Evolutionary conservation across 1,140 invertebrate species (phyloP).

Genomic region (Megalonaias nervosa): DNA sequence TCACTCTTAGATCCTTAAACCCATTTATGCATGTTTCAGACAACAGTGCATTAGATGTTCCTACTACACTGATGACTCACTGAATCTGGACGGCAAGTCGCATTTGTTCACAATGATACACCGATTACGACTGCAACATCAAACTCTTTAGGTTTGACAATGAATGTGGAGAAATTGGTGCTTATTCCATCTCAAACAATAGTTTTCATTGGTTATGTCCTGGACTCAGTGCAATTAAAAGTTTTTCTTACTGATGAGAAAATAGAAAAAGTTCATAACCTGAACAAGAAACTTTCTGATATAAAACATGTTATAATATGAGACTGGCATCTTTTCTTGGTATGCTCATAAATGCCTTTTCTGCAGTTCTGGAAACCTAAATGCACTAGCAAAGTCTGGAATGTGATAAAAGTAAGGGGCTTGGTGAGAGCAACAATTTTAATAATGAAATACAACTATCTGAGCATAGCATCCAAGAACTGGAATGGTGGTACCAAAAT

Average conservation of each 20-base stretch:
- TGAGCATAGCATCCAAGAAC: too few species aligned
- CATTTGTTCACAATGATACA: not conserved
- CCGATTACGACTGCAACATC: not conserved
- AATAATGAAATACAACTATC: too few species aligned
- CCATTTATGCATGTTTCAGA: not conserved
- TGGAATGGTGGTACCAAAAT: too few species aligned
- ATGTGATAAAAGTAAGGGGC: too few species aligned
- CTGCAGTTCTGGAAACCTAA: not conserved
- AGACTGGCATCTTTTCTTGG: not conserved
- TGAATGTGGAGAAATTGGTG: not conserved
- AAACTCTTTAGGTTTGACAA: not conserved
- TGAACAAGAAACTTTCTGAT: not conserved
- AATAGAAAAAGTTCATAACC: not conserved
- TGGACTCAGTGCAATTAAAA: not conserved
- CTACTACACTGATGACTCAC: slow-evolving; percentile 2
- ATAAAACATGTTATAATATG: not conserved
- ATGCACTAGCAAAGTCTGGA: not conserved
- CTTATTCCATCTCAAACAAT: not conserved
- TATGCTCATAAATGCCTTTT: not conserved
- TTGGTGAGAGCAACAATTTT: too few species aligned
- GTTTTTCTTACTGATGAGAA: not conserved
- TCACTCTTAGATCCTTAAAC: too few species aligned
- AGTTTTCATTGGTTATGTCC: not conserved
- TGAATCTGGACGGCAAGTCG: not conserved
- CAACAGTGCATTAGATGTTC: not conserved